A percentile compares a stretch with the other conserved stretches of the same genome.
Conservation (phyloP, 2,797 vertebrate species). For the Centropyge bicolor region DNA sequence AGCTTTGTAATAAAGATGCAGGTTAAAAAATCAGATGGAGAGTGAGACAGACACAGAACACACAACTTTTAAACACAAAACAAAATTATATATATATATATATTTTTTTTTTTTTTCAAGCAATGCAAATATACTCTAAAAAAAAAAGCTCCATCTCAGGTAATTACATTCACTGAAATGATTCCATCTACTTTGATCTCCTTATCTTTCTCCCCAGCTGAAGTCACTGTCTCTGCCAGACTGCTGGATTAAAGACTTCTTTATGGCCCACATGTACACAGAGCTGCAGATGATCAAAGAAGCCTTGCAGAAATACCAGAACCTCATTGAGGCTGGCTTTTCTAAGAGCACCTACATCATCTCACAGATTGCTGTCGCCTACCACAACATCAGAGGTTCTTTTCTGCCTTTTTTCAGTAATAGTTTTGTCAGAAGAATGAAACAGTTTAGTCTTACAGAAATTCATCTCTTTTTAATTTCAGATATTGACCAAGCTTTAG, state of each 20-base stretch:
- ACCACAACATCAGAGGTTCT: constrained; percentile 98
- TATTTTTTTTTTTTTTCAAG: not conserved
- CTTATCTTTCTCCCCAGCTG: constrained; percentile 81
- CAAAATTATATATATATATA: too few relatives aligned
- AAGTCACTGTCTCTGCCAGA: constrained; percentile 97
- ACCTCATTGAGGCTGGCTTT: constrained; percentile 96
- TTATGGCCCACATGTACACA: constrained; percentile 98
- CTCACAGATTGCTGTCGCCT: constrained; percentile 98
- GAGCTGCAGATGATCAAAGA: constrained; percentile 99
- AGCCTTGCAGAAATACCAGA: constrained; percentile 97
- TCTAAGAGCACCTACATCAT: constrained; percentile 99
- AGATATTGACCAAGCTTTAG: constrained; percentile 99
- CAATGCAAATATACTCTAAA: not conserved
- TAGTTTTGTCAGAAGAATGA: not conserved
- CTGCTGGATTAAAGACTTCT: constrained; percentile 99
- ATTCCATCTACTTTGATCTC: not conserved
- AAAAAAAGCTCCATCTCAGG: not conserved
- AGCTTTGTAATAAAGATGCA: not conserved
- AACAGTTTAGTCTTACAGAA: not conserved
- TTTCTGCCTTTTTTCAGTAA: not conserved
- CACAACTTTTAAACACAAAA: not conserved
- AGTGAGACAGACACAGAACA: too few relatives aligned
- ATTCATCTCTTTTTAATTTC: constrained; percentile 54
- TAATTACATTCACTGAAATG: not conserved
- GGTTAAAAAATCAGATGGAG: too few relatives aligned